phyloP scores from a whole-genome alignment of 2,797 vertebrate species.

The Antrozous pallidus region DNA sequence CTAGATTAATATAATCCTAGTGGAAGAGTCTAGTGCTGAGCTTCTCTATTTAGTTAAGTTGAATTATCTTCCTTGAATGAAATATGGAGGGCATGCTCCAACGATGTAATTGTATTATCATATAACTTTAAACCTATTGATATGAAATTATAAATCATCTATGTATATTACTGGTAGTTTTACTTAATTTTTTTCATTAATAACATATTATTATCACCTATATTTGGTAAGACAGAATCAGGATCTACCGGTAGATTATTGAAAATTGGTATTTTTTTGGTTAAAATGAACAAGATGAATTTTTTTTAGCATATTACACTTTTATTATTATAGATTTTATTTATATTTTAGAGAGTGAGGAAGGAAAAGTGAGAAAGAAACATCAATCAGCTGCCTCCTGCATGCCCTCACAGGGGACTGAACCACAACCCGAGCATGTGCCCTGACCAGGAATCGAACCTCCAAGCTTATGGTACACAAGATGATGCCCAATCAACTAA shows the following conservation, averaged over 20 bases:
- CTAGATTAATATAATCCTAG: background rate
- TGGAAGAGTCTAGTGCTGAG: background rate
- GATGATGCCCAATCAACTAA: too few species aligned
- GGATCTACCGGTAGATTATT: background rate
- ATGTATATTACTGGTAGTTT: background rate
- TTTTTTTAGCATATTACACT: too few species aligned
- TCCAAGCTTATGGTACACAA: too few species aligned
- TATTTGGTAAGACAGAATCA: background rate
- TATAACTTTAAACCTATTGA: slow-evolving; percentile 7
- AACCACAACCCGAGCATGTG: too few species aligned
- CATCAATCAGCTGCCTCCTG: too few species aligned
- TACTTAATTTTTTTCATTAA: background rate
- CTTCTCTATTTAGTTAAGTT: background rate
- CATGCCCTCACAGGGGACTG: too few species aligned
- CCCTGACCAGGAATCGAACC: too few species aligned
- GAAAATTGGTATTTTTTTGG: background rate
- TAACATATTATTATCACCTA: background rate
- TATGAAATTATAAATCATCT: background rate
- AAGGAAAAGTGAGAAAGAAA: too few species aligned
- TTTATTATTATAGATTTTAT: too few species aligned
- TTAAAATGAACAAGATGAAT: slow-evolving; percentile 18
- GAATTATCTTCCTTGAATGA: background rate
- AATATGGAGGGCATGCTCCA: background rate
- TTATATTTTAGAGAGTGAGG: too few species aligned
- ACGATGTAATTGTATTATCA: background rate